Conservation (phyloP, 2,797 vertebrate genomes). For the Pangasius larnaudii region DNA sequence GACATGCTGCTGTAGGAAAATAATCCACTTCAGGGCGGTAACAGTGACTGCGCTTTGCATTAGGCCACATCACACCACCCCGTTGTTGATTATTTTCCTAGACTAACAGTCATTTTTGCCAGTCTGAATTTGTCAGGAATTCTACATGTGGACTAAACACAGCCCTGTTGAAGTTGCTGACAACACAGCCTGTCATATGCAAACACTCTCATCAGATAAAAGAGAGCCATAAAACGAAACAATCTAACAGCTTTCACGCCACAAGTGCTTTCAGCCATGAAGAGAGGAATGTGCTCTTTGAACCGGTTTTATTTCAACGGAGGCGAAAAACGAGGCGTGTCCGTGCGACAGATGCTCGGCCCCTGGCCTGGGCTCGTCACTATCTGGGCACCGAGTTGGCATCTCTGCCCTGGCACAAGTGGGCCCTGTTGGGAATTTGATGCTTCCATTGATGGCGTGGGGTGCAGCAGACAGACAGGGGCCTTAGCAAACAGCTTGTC, state of each 20-base stretch:
- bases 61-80: neutral
- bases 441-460: constrained; percentile 74
- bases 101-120: neutral
- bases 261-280: constrained; percentile 65
- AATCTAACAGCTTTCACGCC: constrained; percentile 70
- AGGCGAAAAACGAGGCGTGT: constrained; percentile 64
- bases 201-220: constrained; percentile 31
- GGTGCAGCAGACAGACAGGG: constrained; percentile 83
- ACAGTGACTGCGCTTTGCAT: neutral
- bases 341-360: constrained; percentile 65
- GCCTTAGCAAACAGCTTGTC: constrained; percentile 83
- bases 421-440: constrained; percentile 70
- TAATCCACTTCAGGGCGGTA: neutral
- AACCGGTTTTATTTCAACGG: constrained; percentile 74
- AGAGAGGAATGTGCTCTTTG: constrained; percentile 75
- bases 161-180: neutral
- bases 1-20: neutral
- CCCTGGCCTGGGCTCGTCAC: constrained; percentile 71
- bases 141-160: neutral
- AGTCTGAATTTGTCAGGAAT: neutral
- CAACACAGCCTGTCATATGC: constrained; percentile 5
- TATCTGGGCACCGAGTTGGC: constrained; percentile 75
- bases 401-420: constrained; percentile 79
- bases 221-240: constrained; percentile 69
- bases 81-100: neutral